Percentiles rank a stretch among this genome's conserved stretches.
phyloP scores from a whole-genome alignment of 2,113 vertebrate species.

The Lasiurus cinereus region DNA sequence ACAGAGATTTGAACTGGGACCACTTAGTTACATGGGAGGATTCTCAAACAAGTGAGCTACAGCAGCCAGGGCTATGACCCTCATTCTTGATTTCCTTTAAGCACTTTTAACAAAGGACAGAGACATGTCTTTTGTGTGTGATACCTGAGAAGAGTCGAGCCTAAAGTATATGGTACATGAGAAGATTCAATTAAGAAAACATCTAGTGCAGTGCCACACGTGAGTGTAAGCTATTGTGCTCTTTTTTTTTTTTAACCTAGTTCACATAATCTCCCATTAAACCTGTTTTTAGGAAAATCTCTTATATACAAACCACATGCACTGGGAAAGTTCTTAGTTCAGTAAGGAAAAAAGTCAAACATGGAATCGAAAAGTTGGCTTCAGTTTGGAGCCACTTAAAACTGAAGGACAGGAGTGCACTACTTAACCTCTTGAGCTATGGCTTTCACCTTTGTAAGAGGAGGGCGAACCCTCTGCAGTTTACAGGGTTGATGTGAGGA shows the following conservation, averaged over 20 bases:
- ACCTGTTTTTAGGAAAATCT: background rate
- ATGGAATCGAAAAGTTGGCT: background rate
- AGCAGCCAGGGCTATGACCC: background rate
- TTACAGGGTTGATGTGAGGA: background rate
- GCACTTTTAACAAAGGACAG: background rate
- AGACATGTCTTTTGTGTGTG: background rate
- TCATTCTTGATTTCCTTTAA: background rate
- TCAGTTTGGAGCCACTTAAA: background rate
- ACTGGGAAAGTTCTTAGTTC: background rate
- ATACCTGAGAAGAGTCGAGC: background rate
- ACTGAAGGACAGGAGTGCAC: accelerated
- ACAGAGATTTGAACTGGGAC: too few relatives aligned
- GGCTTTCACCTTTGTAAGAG: background rate
- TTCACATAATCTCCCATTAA: background rate
- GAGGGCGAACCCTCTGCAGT: background rate
- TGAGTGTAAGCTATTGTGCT: background rate
- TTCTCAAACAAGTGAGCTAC: too few relatives aligned
- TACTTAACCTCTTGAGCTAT: background rate
- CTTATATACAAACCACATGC: background rate
- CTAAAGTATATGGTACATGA: background rate
- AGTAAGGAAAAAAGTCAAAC: background rate
- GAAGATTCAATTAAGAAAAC: background rate
- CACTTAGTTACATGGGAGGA: too few relatives aligned
- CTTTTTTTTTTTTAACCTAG: background rate
- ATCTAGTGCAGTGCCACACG: accelerated